These are phyloP conservation scores for Myotis vivesi DNA, from an alignment of 2,797 vertebrate species.

Conservation along the genomic window DNA sequence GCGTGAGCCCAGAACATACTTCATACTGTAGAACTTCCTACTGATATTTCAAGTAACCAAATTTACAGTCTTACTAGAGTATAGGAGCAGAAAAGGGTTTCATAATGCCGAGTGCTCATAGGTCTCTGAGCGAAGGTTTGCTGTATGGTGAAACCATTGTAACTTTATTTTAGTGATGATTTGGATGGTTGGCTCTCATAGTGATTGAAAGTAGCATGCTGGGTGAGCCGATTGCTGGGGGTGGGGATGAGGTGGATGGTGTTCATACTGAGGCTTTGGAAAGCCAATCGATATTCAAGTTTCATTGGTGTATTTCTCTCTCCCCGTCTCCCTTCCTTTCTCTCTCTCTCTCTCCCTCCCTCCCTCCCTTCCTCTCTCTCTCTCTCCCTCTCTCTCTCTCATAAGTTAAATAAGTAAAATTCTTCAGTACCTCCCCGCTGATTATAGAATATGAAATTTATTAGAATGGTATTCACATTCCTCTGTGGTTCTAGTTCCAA, in stretches of 20 bases:
- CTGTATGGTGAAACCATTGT: neutral
- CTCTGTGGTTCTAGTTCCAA: neutral
- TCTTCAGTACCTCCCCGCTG: neutral
- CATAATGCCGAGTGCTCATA: neutral
- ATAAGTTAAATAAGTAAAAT: neutral
- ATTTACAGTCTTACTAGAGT: neutral
- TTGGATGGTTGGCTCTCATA: neutral
- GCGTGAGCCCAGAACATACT: neutral
- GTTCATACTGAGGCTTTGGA: neutral
- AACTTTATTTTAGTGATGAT: neutral
- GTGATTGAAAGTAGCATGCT: neutral
- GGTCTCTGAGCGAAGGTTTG: neutral
- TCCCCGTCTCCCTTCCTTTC: no score
- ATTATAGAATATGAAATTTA: neutral
- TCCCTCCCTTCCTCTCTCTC: no score
- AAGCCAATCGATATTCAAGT: neutral
- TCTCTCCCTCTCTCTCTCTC: no score
- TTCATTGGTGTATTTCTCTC: no score
- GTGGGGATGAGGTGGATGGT: fast-evolving
- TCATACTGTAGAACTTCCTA: slow-evolving; percentile 3
- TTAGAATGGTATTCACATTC: neutral
- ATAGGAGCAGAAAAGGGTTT: neutral
- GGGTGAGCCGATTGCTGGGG: neutral
- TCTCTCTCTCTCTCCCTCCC: no score
- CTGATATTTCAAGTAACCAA: neutral